Base-by-base conservation (phyloP, 2,888 invertebrate genomes). In the Nudaria mundana region DNA sequence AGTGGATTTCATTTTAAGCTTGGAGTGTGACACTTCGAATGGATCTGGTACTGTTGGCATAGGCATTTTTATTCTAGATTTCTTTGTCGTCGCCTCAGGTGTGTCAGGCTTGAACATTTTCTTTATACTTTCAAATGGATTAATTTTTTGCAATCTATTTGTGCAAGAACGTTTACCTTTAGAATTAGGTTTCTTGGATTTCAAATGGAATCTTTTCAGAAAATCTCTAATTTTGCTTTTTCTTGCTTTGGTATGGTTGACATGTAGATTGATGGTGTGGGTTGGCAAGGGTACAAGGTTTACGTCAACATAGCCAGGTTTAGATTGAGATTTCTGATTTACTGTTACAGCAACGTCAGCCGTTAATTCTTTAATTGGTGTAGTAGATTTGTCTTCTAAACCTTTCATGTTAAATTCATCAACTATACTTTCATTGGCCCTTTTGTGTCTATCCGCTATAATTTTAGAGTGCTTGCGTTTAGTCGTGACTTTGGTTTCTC, bases 71-170 rank as follows among this genome's bases (percentile, higher is more conserved):
- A n/a, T n/a, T n/a, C n/a, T n/a, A n/a, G n/a, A n/a, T 33, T 5
- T 16, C 24, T 28, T 28, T n/a, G 28, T 14, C n/a, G 28, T 4
- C 1, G 4, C 13, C 4, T 28, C 7, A 13, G 28, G 5, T n/a
- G 5, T 8, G 11, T 10, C 3, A 7, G 31, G 20, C 28, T 8
- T 44, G 20, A 81, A 76, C 0, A 78, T 60, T 18, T 71, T 44
- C 45, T 69, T 73, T 1, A 82, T 26, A 5, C 61, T 70, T 20
- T 74, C 63, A 2, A 82, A 54, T 3, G 76, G 68, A 46, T 71
- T 71, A 11, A 71, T 78, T 8, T 77, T 67, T n/a, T 55, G 51
- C 6, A 40, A 40, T 46, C 74, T 60, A 3, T 44, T 31, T 2
- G 7, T 18, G 16, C 29, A 30, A 1, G 13, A n/a, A 6, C 28